phyloP scores from a whole-genome alignment of 2,113 vertebrate species.

The Addax nasomaculatus region DNA sequence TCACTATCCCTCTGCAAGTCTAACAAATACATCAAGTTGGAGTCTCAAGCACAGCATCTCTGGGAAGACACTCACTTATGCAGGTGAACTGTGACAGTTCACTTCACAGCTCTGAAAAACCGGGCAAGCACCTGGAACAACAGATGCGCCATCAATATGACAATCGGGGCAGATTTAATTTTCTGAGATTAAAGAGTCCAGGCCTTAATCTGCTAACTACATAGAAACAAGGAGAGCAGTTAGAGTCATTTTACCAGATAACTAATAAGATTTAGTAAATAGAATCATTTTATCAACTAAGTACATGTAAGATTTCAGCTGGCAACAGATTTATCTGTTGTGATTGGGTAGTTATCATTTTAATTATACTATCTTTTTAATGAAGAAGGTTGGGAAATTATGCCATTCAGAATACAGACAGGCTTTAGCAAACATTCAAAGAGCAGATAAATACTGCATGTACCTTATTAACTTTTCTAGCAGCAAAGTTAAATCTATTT shows the following conservation, averaged over 20 bases:
- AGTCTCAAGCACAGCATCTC: constrained; percentile 48
- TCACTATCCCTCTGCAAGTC: constrained; percentile 31
- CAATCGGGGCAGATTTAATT: constrained; percentile 64
- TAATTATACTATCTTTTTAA: background rate
- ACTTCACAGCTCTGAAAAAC: constrained; percentile 32
- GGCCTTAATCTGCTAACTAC: constrained; percentile 57
- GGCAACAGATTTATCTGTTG: constrained; percentile 1
- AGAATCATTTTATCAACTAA: background rate
- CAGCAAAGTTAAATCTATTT: constrained; percentile 15
- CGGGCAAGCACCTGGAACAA: constrained; percentile 64
- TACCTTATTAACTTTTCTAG: constrained; percentile 7
- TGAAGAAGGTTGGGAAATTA: background rate
- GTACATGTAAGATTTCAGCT: background rate
- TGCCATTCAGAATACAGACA: background rate
- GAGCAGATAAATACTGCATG: background rate
- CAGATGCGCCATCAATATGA: constrained; percentile 68
- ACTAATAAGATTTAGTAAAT: background rate
- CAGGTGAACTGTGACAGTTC: constrained; percentile 52
- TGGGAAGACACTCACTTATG: constrained; percentile 50
- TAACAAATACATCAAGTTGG: constrained; percentile 28
- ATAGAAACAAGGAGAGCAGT: background rate
- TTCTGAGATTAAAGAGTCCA: constrained; percentile 69
- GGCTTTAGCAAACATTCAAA: background rate
- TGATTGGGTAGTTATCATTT: constrained; percentile 34
- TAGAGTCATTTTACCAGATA: constrained; percentile 39